phyloP scores from a whole-genome alignment of 2,797 vertebrate genomes.

The Thamnophis elegans region DNA sequence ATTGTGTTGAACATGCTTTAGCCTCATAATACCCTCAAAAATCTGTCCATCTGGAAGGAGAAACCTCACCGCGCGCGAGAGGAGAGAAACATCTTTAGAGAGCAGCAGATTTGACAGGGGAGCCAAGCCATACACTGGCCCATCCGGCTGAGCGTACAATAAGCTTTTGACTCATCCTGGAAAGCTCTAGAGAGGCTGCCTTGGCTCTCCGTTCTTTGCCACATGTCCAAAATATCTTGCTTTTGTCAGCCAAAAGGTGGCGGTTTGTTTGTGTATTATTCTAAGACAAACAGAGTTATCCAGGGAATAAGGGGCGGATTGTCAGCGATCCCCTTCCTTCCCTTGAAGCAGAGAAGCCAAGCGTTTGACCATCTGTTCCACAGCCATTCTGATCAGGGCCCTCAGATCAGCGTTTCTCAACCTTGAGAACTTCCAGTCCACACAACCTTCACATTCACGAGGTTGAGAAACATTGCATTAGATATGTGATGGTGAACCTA shows the following conservation, averaged over 20 bases:
- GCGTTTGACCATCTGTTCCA: not conserved
- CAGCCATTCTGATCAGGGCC: not conserved
- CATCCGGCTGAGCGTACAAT: not conserved
- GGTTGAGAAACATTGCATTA: not conserved
- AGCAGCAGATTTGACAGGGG: slow-evolving; percentile 53
- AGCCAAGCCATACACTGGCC: slow-evolving; percentile 48
- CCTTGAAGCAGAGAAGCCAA: not conserved
- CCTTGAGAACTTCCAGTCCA: not conserved
- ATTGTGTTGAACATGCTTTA: slow-evolving; percentile 51
- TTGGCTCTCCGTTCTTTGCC: not conserved
- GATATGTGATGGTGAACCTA: too few relatives aligned
- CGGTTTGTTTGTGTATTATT: not conserved
- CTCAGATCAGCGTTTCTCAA: not conserved
- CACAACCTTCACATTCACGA: not conserved
- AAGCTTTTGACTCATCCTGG: not conserved
- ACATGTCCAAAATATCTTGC: slow-evolving; percentile 1
- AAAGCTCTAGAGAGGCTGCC: not conserved
- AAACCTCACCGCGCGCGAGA: slow-evolving; percentile 50
- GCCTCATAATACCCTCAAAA: slow-evolving; percentile 48
- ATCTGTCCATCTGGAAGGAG: slow-evolving; percentile 67
- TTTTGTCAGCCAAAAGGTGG: not conserved
- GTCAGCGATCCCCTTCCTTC: not conserved
- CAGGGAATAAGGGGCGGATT: not conserved
- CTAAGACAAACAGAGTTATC: not conserved
- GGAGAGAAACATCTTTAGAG: slow-evolving; percentile 44